Base-by-base conservation (phyloP, 2,888 invertebrate genomes). In the Bombylius discolor region DNA sequence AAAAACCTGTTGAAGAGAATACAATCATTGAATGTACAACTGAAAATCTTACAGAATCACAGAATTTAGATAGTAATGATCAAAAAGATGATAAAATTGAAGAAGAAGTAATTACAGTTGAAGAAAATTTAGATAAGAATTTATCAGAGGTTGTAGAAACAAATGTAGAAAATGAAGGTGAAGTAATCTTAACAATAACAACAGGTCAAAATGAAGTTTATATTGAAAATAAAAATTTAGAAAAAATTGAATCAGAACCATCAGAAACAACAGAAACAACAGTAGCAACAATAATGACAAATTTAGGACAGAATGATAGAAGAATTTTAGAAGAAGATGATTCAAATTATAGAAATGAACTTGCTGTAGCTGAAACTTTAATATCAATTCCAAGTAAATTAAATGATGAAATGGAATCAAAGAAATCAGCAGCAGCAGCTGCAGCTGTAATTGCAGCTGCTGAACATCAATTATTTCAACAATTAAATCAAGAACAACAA, bases 331-430 rank as follows among this genome's bases (percentile, higher is more conserved):
- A 8, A 6, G 9, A 36, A 42, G 7, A 8, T 11, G 39, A 42
- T 8, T 11, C 5, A 36, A 36, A 36, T 36, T 36, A 36, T 36
- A 2, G 34, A 51, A 55, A 47, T 44, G 55, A 61, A 46, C 45
- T 64, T 13, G 61, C 59, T 34, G 63, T 61, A 0, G 63, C 62
- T 39, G 63, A 64, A 55, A 61, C 63, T 4, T 51, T 64, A 44
- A 57, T 64, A 12, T 62, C 62, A 49, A 63, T 64, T 52, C 63
- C 63, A 34, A 60, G 58, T 31, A 53, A 55, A 49, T 51, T 59
- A 45, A 42, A 42, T 42, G 23, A 23, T 23, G 39, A 42, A 42
- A 42, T 42, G 39, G 39, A 42, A 42, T 42, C 11, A 11, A 42
- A 11, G 11, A 42, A 42, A 42, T 11, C 11, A 8, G 47, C n/a